These are phyloP conservation scores for Oxygymnocypris stewartii DNA, from an alignment of 2,113 vertebrate species.

Conservation along the genomic window DNA sequence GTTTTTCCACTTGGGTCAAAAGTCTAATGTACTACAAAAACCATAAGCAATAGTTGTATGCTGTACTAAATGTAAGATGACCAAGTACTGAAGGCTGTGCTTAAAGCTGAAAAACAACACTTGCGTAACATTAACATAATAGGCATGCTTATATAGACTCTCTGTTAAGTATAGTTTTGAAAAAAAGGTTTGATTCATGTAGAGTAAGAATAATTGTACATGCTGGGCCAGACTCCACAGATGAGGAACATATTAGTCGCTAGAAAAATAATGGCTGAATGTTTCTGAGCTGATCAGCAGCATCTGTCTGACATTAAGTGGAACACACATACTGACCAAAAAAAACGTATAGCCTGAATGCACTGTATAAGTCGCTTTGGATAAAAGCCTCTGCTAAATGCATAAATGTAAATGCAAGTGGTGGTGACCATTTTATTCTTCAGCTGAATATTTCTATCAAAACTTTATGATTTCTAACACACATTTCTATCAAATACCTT, in stretches of 20 bases:
- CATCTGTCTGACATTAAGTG: neutral
- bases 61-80: neutral
- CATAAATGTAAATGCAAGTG: neutral
- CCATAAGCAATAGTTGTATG: neutral
- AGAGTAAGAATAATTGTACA: slow-evolving; percentile 13
- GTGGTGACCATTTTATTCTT: neutral
- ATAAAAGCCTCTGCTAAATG: too few relatives aligned
- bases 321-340: too few relatives aligned
- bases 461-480: neutral
- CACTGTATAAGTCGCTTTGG: too few relatives aligned
- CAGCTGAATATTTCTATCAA: slow-evolving; percentile 1
- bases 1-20: neutral
- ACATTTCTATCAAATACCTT: neutral
- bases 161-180: neutral
- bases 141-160: neutral
- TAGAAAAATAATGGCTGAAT: neutral
- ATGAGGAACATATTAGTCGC: slow-evolving; percentile 45
- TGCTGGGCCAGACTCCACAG: slow-evolving; percentile 1
- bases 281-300: slow-evolving; percentile 17
- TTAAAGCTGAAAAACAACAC: neutral
- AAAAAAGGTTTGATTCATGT: neutral
- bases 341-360: too few relatives aligned
- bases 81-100: neutral
- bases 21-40: neutral
- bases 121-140: neutral